A percentile compares a stretch with the other conserved stretches of the same genome.
phyloP scores from a whole-genome alignment of 92 coral and sea anemone species.

The Parazoanthus swiftii region DNA sequence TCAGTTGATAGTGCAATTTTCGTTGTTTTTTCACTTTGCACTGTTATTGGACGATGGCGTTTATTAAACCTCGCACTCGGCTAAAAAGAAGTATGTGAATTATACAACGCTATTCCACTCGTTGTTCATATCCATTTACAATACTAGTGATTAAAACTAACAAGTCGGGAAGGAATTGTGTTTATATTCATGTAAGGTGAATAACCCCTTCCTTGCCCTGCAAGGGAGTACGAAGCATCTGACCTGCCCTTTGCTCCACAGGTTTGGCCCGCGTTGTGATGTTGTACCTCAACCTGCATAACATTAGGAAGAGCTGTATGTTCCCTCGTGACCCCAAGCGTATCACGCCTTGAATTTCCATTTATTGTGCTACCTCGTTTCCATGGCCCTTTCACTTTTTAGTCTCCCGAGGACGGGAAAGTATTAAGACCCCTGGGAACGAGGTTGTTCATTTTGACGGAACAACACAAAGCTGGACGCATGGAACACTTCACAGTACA shows the following conservation, averaged over 20 bases:
- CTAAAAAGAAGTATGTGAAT: too few relatives aligned
- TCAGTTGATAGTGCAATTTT: too few relatives aligned
- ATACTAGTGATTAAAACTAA: too few relatives aligned
- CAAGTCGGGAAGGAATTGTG: too few relatives aligned
- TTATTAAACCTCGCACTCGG: too few relatives aligned
- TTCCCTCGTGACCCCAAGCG: conserved; percentile 99
- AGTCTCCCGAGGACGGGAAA: not conserved
- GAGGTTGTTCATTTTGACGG: not conserved
- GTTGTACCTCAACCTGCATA: conserved; percentile 92
- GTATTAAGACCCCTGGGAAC: not conserved
- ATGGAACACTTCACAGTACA: not conserved
- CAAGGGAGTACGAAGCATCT: not conserved
- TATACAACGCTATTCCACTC: too few relatives aligned
- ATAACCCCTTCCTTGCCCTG: too few relatives aligned
- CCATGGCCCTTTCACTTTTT: conserved; percentile 8
- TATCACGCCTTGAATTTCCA: conserved; percentile 79
- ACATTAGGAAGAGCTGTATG: conserved; percentile 93
- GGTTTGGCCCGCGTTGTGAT: conserved; percentile 98
- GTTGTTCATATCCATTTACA: too few relatives aligned
- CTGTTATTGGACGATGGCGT: too few relatives aligned
- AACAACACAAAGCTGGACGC: not conserved
- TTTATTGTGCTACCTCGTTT: not conserved
- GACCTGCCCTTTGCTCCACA: conserved; percentile 36
- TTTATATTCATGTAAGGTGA: too few relatives aligned
- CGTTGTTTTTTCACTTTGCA: too few relatives aligned